A percentile compares a stretch with the other conserved stretches of the same genome.
These are phyloP conservation scores for Diplodus sargus DNA, from an alignment of 2,797 vertebrate species.

Conservation along the genomic window DNA sequence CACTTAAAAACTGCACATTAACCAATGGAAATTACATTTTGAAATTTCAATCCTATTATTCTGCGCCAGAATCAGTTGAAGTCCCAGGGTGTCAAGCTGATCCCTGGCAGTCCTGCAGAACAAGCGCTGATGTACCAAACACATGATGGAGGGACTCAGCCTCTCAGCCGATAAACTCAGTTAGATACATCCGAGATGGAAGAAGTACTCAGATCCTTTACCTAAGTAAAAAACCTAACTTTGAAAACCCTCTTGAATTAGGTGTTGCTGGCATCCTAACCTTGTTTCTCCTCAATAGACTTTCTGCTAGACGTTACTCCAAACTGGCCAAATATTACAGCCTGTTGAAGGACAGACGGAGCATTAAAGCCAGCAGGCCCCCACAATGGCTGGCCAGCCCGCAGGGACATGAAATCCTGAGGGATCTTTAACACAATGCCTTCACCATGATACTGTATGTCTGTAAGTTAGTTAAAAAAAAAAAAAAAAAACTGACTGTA, in stretches of 20 bases:
- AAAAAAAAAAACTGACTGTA: too few species aligned
- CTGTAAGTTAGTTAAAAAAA: background rate
- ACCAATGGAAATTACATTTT: too few species aligned
- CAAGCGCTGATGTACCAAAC: constrained; percentile 75
- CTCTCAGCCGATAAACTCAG: constrained; percentile 75
- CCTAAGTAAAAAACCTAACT: too few species aligned
- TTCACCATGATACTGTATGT: background rate
- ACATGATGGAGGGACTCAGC: constrained; percentile 70
- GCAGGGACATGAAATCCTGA: constrained; percentile 57
- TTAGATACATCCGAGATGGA: constrained; percentile 57
- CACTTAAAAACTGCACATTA: too few species aligned
- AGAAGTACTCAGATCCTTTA: too few species aligned
- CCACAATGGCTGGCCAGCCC: constrained; percentile 67
- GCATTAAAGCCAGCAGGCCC: constrained; percentile 72
- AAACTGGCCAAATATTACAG: constrained; percentile 71
- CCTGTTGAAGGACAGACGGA: constrained; percentile 75
- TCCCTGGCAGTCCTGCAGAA: constrained; percentile 64
- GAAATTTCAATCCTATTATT: too few species aligned
- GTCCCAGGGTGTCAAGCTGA: constrained; percentile 73
- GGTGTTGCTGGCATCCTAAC: background rate
- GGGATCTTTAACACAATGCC: constrained; percentile 62
- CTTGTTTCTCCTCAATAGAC: constrained; percentile 46
- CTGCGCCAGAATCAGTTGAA: constrained; percentile 74
- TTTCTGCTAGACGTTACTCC: constrained; percentile 67
- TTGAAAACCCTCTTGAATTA: too few species aligned